Evolutionary conservation across 2,888 invertebrate species (phyloP).

Genomic region (Diaprepes abbreviatus): DNA sequence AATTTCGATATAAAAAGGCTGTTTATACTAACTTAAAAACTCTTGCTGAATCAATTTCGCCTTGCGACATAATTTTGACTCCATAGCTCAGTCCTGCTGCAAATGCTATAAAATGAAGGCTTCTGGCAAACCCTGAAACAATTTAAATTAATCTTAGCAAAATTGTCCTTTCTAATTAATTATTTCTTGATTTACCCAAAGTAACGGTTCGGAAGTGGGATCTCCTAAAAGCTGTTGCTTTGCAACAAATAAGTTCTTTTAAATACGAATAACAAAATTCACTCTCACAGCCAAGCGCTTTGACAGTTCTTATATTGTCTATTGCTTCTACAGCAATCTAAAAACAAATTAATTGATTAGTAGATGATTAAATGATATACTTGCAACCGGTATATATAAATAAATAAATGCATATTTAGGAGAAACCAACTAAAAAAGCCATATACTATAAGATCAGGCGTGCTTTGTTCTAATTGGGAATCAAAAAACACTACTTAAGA

Average conservation of each 20-base stretch:
- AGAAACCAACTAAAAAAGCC: no score
- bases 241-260: slow-evolving; percentile 72
- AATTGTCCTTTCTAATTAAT: not conserved
- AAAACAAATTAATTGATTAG: no score
- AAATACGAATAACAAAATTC: slow-evolving; percentile 76
- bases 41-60: slow-evolving; percentile 71
- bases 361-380: no score
- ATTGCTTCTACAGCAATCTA: slow-evolving; percentile 84
- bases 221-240: slow-evolving; percentile 71
- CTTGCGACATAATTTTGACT: slow-evolving; percentile 75
- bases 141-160: not conserved
- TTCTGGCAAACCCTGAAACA: slow-evolving; percentile 70
- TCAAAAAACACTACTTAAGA: no score
- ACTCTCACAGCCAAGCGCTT: slow-evolving; percentile 78
- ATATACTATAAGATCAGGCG: no score
- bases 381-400: no score
- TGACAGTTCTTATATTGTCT: slow-evolving; percentile 78
- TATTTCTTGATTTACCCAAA: slow-evolving; percentile 69
- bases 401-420: no score
- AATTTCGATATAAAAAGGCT: not conserved
- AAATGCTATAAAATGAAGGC: slow-evolving; percentile 78
- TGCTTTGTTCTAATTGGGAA: no score
- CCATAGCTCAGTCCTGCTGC: slow-evolving; percentile 81
- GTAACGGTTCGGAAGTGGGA: slow-evolving; percentile 78
- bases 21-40: slow-evolving; percentile 77